Evolutionary conservation across 1,140 invertebrate genomes (phyloP).

Genomic region (Caenorhabditis brenneri): DNA sequence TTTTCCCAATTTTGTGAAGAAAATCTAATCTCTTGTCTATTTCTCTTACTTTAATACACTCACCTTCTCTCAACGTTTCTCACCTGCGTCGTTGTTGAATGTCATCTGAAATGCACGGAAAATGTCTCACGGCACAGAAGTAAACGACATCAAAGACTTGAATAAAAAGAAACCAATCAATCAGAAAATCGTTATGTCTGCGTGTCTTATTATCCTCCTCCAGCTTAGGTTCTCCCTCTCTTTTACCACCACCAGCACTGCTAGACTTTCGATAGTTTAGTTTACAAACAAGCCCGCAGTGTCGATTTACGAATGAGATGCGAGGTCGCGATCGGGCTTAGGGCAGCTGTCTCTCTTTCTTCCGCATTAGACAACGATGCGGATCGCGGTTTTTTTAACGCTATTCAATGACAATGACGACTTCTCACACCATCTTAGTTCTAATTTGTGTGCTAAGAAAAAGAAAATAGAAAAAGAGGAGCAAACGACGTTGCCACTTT

Average conservation of each 20-base stretch:
- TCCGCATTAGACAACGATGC: constrained; percentile 16
- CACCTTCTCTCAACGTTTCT: neutral
- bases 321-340: neutral
- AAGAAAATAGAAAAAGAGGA: neutral
- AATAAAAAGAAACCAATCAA: neutral
- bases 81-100: neutral
- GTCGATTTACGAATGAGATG: constrained; percentile 25
- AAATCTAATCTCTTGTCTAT: neutral
- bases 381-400: neutral
- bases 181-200: neutral
- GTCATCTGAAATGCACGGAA: constrained; percentile 14
- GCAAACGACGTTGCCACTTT: constrained; percentile 1
- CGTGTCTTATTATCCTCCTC: neutral
- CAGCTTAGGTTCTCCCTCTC: neutral
- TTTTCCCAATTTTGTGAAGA: no score
- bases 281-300: constrained; percentile 38
- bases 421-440: neutral
- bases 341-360: constrained; percentile 30
- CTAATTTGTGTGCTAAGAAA: neutral
- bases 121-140: neutral
- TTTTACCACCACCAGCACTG: neutral
- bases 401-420: neutral
- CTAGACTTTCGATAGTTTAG: constrained; percentile 35
- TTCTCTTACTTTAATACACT: neutral
- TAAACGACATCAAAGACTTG: neutral